Conservation (phyloP, 1,140 invertebrate genomes). For the Drosophila orena region DNA sequence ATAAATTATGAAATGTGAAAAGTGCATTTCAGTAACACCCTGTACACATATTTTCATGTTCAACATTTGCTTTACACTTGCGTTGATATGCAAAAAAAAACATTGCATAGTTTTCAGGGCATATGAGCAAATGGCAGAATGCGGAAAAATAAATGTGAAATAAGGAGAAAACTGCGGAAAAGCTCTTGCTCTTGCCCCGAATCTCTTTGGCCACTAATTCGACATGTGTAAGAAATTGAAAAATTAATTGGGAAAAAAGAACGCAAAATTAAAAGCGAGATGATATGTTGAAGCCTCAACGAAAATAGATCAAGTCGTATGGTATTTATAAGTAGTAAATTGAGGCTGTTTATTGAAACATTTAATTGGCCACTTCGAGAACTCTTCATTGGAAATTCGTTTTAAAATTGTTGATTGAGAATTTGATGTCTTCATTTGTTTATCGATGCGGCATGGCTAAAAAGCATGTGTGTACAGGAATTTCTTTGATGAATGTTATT, state of each 20-base stretch:
- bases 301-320: conserved; percentile 60
- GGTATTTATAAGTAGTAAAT: conserved; percentile 64
- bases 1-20: conserved; percentile 9
- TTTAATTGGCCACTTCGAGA: conserved; percentile 67
- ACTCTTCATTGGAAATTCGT: conserved; percentile 38
- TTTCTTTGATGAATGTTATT: not conserved
- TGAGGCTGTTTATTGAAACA: conserved; percentile 66
- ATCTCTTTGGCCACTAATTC: conserved; percentile 9
- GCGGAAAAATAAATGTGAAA: conserved; percentile 4
- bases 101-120: conserved; percentile 30
- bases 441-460: conserved; percentile 2
- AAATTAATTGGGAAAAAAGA: conserved; percentile 37
- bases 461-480: not conserved
- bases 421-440: conserved; percentile 35
- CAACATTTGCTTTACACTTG: conserved; percentile 16
- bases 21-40: not conserved
- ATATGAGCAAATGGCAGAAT: not conserved
- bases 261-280: conserved; percentile 17
- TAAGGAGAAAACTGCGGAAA: conserved; percentile 16
- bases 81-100: not conserved
- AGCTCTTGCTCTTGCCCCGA: conserved; percentile 2
- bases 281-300: conserved; percentile 42
- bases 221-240: conserved; percentile 49
- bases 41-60: conserved; percentile 8
- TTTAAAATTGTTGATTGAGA: conserved; percentile 34